Evolutionary conservation across 1,140 invertebrate species (phyloP), one percentile per base, ranked within the genome.

Genomic region (Apocrypta bakeri): DNA sequence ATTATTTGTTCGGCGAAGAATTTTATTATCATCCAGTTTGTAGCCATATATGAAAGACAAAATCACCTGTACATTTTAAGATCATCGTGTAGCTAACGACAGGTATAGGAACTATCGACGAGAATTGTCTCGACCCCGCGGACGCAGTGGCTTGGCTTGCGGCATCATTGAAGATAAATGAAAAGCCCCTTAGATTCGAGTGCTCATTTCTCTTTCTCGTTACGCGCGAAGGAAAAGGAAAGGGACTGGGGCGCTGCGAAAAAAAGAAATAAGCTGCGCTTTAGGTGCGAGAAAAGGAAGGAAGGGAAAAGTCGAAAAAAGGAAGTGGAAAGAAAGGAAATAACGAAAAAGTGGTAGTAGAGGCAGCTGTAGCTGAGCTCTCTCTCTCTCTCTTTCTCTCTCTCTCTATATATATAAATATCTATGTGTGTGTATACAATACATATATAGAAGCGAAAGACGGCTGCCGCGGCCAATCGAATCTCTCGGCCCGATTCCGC

Each of bases 301-400:
- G 48, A 56, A 75, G 42, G 14, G 42, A 48, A 48, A 48, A 48
- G 42, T 48, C 21, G 31, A 79, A 27, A 48, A 68, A 79, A 72
- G 37, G n/a, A 79, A 61, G 24, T 7, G 7, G 11, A 24, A 48
- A 68, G 76, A 77, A 48, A 68, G 64, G 69, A 71, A 68, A 83
- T 31, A 75, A 79, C 42, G 81, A 87, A 85, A 84, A 84, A 85
- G 83, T 61, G n/a, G 40, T 64, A 71, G 78, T 73, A 74, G 33
- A 37, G 33, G 25, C 21, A 75, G 73, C 61, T 31, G 14, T 12
- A 71, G 9, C 27, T 69, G n/a, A n/a, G n/a, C n/a, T n/a, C n/a
- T n/a, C n/a, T n/a, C n/a, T n/a, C n/a, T n/a, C n/a, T n/a, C n/a
- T n/a, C n/a, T n/a, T n/a, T n/a, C n/a, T n/a, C n/a, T n/a, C n/a